Conservation (phyloP, 1,140 invertebrate genomes). For the Diuraphis noxia region DNA sequence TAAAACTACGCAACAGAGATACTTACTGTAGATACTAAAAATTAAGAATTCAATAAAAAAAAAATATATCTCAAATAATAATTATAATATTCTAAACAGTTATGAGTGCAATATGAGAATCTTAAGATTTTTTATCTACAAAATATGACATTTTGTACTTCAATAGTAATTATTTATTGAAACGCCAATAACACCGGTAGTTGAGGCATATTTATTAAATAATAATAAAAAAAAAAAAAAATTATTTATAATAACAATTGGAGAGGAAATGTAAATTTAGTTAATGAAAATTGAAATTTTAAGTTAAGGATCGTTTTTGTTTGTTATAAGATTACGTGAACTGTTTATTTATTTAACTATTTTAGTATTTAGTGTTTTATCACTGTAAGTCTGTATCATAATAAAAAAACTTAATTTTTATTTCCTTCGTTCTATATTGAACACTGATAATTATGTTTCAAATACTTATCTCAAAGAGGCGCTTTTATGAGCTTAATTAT, state of each 20-base stretch:
- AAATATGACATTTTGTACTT: not conserved
- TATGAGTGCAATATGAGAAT: no score
- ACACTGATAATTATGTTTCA: not conserved
- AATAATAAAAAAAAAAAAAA: no score
- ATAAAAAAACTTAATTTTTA: not conserved
- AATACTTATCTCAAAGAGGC: not conserved
- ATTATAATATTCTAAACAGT: not conserved
- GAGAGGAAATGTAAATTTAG: no score
- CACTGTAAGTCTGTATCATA: no score
- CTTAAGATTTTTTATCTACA: not conserved
- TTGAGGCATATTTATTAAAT: no score
- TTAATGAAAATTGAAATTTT: no score
- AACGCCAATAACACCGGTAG: no score
- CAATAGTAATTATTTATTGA: not conserved
- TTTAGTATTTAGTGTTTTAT: no score
- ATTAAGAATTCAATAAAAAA: not conserved
- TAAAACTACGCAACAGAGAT: not conserved
- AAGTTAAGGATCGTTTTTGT: not conserved
- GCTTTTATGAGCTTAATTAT: not conserved
- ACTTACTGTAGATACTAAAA: not conserved
- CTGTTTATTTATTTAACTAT: not conserved
- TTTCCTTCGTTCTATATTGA: not conserved
- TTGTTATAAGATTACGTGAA: not conserved
- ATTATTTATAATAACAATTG: not conserved
- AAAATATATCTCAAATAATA: not conserved